phyloP scores from a whole-genome alignment of 2,888 invertebrate genomes.

The Barypeithes pellucidus region DNA sequence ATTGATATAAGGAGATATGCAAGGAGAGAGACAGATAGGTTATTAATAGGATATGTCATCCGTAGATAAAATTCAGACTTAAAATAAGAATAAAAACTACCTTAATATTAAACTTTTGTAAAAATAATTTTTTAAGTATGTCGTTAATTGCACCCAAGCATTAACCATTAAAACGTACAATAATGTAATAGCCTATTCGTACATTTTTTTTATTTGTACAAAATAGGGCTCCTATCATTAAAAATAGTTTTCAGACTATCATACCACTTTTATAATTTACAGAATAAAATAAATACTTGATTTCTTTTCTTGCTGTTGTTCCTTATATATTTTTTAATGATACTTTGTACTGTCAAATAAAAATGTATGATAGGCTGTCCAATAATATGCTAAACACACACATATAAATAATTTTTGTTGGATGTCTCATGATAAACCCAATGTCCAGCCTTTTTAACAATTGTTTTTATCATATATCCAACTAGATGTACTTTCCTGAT shows the following conservation, averaged over 20 bases:
- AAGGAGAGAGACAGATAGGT: constrained; percentile 36
- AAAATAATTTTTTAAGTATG: constrained; percentile 46
- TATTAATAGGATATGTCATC: constrained; percentile 42
- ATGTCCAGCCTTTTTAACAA: constrained; percentile 51
- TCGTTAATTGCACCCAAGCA: constrained; percentile 41
- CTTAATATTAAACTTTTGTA: constrained; percentile 42
- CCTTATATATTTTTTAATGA: constrained; percentile 38
- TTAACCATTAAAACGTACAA: constrained; percentile 41
- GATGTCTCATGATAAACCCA: constrained; percentile 46
- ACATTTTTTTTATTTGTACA: constrained; percentile 49
- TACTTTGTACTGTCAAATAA: constrained; percentile 50
- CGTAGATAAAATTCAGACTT: constrained; percentile 43
- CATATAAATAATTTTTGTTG: constrained; percentile 14
- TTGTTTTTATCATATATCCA: constrained; percentile 51
- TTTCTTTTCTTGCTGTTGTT: background rate
- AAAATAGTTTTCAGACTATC: constrained; percentile 35
- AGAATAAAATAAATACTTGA: constrained; percentile 9
- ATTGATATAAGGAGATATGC: constrained; percentile 48
- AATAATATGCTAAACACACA: constrained; percentile 22
- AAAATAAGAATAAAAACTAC: constrained; percentile 42
- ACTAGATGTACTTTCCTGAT: constrained; percentile 33
- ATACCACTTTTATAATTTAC: constrained; percentile 21
- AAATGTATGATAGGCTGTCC: constrained; percentile 45
- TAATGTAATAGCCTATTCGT: constrained; percentile 42
- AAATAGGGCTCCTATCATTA: constrained; percentile 47